Evolutionary conservation across 1,140 invertebrate genomes (phyloP).

Genomic region (Neodiprion fabricii): DNA sequence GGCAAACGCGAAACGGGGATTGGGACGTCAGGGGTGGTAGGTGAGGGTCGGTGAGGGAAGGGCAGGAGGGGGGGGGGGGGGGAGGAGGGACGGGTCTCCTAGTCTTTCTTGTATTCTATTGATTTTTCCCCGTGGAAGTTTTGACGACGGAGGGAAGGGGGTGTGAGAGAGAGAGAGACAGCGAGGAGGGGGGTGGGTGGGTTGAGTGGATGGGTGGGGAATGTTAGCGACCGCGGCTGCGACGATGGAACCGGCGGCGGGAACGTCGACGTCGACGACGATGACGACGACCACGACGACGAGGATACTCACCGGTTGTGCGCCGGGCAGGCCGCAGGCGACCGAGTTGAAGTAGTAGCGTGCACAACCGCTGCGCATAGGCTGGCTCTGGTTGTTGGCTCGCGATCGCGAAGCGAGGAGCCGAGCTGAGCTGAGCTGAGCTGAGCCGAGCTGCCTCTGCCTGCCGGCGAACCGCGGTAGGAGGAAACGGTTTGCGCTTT

Average conservation of each 20-base stretch:
- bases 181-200: not conserved
- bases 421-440: constrained; percentile 6
- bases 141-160: constrained; percentile 42
- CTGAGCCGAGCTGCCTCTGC: not conserved
- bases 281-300: constrained; percentile 26
- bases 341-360: not conserved
- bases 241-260: not conserved
- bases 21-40: constrained; percentile 12
- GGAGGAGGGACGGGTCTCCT: not conserved
- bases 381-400: constrained; percentile 23
- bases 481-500: no score
- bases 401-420: constrained; percentile 8
- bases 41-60: constrained; percentile 22
- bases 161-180: constrained; percentile 16
- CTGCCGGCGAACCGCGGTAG: no score
- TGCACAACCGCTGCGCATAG: constrained; percentile 8
- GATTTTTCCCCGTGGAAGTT: constrained; percentile 57
- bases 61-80: constrained; percentile 15
- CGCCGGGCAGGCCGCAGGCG: constrained; percentile 10
- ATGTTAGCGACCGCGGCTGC: not conserved
- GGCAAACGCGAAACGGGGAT: constrained; percentile 14
- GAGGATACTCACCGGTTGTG: constrained; percentile 2
- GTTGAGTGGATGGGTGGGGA: not conserved
- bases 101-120: constrained; percentile 61
- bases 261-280: constrained; percentile 14